phyloP scores from a whole-genome alignment of 2,888 invertebrate species.

The Rosalia funebris region DNA sequence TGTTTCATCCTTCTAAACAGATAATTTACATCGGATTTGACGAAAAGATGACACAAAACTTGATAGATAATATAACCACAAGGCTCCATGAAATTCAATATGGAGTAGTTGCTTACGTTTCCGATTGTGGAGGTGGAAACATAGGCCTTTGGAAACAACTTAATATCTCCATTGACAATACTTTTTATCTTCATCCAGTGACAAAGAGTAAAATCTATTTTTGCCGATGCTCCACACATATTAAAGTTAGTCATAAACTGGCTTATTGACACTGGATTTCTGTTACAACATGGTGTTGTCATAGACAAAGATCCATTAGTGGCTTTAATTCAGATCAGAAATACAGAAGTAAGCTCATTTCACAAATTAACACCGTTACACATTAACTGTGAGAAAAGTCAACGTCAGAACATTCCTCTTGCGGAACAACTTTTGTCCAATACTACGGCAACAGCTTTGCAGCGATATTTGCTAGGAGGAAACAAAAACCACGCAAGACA shows the following conservation, averaged over 20 bases:
- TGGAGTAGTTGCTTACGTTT: conserved; percentile 44
- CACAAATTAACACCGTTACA: conserved; percentile 38
- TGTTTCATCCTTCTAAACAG: conserved; percentile 15
- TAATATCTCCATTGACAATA: conserved; percentile 25
- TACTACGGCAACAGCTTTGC: conserved; percentile 46
- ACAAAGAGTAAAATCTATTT: conserved; percentile 30
- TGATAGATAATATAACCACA: conserved; percentile 2
- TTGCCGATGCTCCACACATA: conserved; percentile 23
- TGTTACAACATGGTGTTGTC: not conserved
- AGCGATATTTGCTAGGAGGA: conserved; percentile 39
- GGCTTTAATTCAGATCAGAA: conserved; percentile 10
- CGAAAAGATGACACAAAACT: conserved; percentile 4
- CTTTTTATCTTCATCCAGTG: conserved; percentile 33
- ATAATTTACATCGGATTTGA: conserved; percentile 16
- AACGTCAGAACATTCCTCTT: conserved; percentile 45
- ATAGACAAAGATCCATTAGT: conserved; percentile 2
- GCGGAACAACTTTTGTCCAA: conserved; percentile 49
- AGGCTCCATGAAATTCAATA: conserved; percentile 14
- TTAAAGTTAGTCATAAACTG: conserved; percentile 31
- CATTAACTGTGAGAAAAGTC: conserved; percentile 38
- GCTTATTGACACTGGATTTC: conserved; percentile 30
- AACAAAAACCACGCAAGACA: conserved; percentile 27
- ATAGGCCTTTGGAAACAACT: conserved; percentile 41
- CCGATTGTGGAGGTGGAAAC: conserved; percentile 43
- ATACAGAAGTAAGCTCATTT: conserved; percentile 37